These are phyloP conservation scores for Pteropus rufus DNA, from an alignment of 2,797 vertebrate species.

Conservation along the genomic window DNA sequence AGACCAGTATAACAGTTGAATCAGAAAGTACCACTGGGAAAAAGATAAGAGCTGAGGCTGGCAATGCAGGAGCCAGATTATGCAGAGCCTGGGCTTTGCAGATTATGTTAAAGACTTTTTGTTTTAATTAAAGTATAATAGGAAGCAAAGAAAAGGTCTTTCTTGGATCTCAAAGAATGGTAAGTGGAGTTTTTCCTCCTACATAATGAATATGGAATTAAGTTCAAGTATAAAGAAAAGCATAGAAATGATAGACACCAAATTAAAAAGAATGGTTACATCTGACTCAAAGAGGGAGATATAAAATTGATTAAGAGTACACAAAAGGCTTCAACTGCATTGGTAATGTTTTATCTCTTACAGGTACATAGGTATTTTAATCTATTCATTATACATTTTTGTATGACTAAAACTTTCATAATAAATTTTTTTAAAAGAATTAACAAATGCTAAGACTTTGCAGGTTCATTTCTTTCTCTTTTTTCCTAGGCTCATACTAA, in stretches of 20 bases:
- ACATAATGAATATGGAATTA: constrained; percentile 16
- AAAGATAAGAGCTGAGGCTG: not conserved
- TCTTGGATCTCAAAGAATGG: not conserved
- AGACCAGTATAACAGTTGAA: not conserved
- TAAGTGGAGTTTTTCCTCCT: not conserved
- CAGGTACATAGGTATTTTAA: constrained; percentile 3
- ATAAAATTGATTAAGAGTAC: not conserved
- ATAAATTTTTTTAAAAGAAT: not conserved
- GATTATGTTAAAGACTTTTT: not conserved
- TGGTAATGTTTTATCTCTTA: constrained; percentile 21
- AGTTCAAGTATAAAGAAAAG: constrained; percentile 1
- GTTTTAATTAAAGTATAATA: constrained; percentile 30
- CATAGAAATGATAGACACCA: constrained; percentile 11
- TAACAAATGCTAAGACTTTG: constrained; percentile 38
- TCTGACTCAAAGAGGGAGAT: not conserved
- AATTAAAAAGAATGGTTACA: not conserved
- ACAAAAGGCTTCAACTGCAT: not conserved
- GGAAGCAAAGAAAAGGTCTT: constrained; percentile 16
- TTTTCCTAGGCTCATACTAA: not conserved
- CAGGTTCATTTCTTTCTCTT: not conserved
- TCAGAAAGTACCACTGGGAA: not conserved
- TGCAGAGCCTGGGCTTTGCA: not conserved
- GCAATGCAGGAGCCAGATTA: not conserved
- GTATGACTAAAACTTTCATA: constrained; percentile 18
- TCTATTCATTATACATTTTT: not conserved